Base-by-base conservation (phyloP, 2,797 vertebrate species). In the Borostomias antarcticus region DNA sequence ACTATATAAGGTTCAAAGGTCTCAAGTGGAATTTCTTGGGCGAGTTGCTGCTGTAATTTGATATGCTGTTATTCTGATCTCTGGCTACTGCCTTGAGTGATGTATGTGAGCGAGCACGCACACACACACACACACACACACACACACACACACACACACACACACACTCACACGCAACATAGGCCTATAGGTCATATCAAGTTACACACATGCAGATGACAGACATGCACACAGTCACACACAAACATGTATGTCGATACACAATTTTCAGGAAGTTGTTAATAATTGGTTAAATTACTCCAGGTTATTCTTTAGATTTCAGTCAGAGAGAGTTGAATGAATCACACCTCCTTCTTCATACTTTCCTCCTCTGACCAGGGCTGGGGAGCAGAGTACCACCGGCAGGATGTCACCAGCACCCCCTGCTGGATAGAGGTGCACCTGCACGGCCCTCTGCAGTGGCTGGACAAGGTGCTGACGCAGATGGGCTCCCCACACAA, bases 381-480 rank as follows among this genome's bases (percentile, higher is more conserved):
- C 11, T 99, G 97, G 96, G 97, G 97, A 72, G 97, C 97, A 0
- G 97, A 99, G 73, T 99, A 98, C 81, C 97, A 99, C 78, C 95
- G 97, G 1, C 97, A 99, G 75, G 96, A 98, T 62, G 95, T 99
- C 77, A 99, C 97, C 30, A 98, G 96, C 93, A 99, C 97, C 0
- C 97, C 97, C 75, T 98, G 97, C 91, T 99, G 97, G 96, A 97
- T 98, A 35, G 97, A 99, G 89, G 94, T 99, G 35, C 97, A 98
- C 56, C 93, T 99, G 72, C 96, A 98, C 0, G 97, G 96, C 60
- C 97, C 97, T 0, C 88, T 98, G 79, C 97, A 99, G 85, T 99
- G 97, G 97, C 79, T 99, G 88, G 97, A 99, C 89, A 99, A 99
- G 85, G 97, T 98, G 72, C 92, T 98, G 72, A 98, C 96, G 13